phyloP scores from a whole-genome alignment of 2,113 vertebrate species.

The Istiophorus platypterus region DNA sequence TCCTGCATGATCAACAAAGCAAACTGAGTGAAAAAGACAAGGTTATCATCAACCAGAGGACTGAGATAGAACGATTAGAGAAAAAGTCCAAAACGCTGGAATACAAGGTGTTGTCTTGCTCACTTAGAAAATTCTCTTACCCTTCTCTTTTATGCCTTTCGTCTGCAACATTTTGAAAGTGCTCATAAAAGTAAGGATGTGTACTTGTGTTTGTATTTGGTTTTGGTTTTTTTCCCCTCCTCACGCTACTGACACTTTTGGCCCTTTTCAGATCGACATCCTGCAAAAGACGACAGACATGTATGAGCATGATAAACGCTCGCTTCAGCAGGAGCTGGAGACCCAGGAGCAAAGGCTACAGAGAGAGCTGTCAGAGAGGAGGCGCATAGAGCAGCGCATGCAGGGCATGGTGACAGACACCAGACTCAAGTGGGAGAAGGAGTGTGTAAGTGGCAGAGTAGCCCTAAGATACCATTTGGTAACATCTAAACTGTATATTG shows the following conservation, averaged over 20 bases:
- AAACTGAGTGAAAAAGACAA: constrained; percentile 92
- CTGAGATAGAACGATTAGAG: constrained; percentile 90
- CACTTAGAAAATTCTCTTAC: not conserved
- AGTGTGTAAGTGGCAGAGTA: constrained; percentile 90
- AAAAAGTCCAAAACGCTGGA: constrained; percentile 96
- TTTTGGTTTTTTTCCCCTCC: no score
- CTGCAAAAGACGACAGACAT: constrained; percentile 94
- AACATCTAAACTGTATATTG: not conserved
- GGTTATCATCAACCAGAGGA: constrained; percentile 86
- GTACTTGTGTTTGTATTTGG: not conserved
- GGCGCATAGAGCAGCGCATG: constrained; percentile 90
- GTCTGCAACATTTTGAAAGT: not conserved
- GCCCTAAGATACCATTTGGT: not conserved
- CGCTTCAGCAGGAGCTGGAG: constrained; percentile 91
- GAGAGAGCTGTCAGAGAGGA: constrained; percentile 89
- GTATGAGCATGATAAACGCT: constrained; percentile 95
- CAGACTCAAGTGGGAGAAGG: constrained; percentile 94
- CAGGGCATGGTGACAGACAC: constrained; percentile 93
- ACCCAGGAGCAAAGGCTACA: constrained; percentile 89
- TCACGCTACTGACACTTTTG: not conserved
- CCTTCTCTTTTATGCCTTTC: not conserved
- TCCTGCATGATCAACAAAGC: constrained; percentile 84
- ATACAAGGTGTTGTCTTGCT: constrained; percentile 89
- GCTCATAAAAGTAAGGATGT: not conserved
- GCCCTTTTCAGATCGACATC: constrained; percentile 90